phyloP scores from a whole-genome alignment of 2,113 vertebrate species.

The Phocoena sinus region DNA sequence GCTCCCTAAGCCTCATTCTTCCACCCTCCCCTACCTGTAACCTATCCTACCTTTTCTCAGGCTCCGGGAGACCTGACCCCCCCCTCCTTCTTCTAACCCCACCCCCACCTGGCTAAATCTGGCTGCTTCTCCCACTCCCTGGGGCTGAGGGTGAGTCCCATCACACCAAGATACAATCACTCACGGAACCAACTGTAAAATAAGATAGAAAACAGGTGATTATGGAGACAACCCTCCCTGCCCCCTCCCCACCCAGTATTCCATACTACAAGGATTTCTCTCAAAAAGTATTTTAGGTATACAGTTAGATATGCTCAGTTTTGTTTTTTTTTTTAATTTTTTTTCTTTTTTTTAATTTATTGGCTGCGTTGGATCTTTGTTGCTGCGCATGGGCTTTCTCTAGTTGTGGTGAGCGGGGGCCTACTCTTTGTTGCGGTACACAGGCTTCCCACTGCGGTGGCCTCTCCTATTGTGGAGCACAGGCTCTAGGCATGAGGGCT shows the following conservation, averaged over 20 bases:
- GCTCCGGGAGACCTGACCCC: not conserved
- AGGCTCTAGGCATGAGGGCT: no score
- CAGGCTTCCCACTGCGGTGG: no score
- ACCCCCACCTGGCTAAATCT: not conserved
- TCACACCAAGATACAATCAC: not conserved
- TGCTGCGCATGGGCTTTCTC: no score
- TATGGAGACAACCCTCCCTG: not conserved
- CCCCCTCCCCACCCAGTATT: not conserved
- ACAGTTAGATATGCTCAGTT: not conserved
- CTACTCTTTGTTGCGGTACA: no score
- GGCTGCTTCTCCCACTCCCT: not conserved
- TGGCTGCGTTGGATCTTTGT: no score
- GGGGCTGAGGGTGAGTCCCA: not conserved
- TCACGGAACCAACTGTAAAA: not conserved
- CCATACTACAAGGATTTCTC: not conserved
- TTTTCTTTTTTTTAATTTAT: no score
- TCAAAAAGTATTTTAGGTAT: not conserved
- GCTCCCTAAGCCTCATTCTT: not conserved
- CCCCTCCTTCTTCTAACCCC: not conserved
- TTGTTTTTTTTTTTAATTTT: not conserved
- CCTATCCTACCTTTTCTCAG: not conserved
- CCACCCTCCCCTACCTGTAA: not conserved
- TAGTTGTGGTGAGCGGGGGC: no score
- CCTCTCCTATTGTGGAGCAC: no score
- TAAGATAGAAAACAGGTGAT: fast-evolving